Evolutionary conservation across 2,113 vertebrate genomes (phyloP).

Genomic region (Gymnarchus niloticus): DNA sequence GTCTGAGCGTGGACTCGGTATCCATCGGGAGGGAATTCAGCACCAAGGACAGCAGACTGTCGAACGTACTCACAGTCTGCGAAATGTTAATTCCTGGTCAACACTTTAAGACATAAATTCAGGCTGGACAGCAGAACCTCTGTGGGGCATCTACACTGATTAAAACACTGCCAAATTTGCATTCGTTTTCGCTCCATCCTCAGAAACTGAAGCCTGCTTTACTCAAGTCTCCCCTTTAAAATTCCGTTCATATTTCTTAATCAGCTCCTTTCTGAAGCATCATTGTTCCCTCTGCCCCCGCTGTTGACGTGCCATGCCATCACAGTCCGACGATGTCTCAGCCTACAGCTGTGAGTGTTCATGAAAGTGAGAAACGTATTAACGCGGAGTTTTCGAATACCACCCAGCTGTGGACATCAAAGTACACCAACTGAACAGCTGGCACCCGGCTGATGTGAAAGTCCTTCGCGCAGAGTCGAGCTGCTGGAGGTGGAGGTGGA

Average conservation of each 20-base stretch:
- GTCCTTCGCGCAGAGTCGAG: not conserved
- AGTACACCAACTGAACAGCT: not conserved
- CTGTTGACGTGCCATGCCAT: not conserved
- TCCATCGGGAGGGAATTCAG: not conserved
- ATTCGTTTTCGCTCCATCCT: not conserved
- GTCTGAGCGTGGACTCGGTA: not conserved
- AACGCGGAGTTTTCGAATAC: not conserved
- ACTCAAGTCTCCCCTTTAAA: not conserved
- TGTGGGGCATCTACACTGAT: not conserved
- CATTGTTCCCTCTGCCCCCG: not conserved
- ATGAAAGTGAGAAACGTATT: not conserved
- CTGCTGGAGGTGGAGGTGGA: not conserved
- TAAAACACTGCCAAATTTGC: not conserved
- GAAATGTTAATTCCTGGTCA: not conserved
- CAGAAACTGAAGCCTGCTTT: too few species aligned
- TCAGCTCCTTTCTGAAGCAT: not conserved
- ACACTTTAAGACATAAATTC: not conserved
- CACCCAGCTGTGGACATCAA: not conserved
- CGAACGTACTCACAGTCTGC: not conserved
- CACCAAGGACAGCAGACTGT: not conserved
- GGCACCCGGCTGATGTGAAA: not conserved
- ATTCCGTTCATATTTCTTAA: not conserved
- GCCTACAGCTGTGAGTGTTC: constrained; percentile 7
- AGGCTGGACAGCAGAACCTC: not conserved
- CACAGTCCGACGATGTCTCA: not conserved